Base-by-base conservation (phyloP, 2,113 vertebrate species). In the Macrotis lagotis region DNA sequence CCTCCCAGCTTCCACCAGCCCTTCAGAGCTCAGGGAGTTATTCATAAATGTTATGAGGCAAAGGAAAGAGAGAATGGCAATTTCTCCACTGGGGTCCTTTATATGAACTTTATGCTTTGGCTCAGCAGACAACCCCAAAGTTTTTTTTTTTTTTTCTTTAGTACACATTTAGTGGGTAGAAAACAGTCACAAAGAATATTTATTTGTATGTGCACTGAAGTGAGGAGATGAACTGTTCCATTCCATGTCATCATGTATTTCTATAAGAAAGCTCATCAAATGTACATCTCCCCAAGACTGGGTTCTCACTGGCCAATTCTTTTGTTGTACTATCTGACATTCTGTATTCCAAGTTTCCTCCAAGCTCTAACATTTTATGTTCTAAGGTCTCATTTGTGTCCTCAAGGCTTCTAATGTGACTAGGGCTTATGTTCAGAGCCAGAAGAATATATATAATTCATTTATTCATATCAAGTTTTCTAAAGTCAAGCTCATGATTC, bases 401-500 rank as follows among this genome's bases (percentile, higher is more conserved):
- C 12, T 14, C 10, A 66, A 37, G 59, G 59, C 31, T 8, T 44
- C 66, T 83, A 83, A 83, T 83, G n/a, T 44, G 16, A 44, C n/a
- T 83, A 83, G 37, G 19, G 19, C 5, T n/a, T 44, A 83, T 44
- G n/a, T 83, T 19, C 16, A 83, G 66, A 83, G 22, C n/a, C n/a
- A 83, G 66, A 83, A 83, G 66, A 83, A 48, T 48, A 25, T 90
- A 11, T 31, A 14, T 24, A 90, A 50, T 90, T 50, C 48, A 31
- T 90, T 90, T 90, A 90, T 26, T 90, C 14, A 28, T 48, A 28
- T 50, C 89, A 50, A 66, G 59, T 96, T 97, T 94, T 95, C 93
- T 96, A 52, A 95, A 49, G 89, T 26, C 10, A 96, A 96, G 96
- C 93, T 96, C 95, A 96, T 96, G 25, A 95, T 96, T 97, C 96